phyloP scores from a whole-genome alignment of 2,113 vertebrate genomes.

The Brachyhypopomus occidentalis region DNA sequence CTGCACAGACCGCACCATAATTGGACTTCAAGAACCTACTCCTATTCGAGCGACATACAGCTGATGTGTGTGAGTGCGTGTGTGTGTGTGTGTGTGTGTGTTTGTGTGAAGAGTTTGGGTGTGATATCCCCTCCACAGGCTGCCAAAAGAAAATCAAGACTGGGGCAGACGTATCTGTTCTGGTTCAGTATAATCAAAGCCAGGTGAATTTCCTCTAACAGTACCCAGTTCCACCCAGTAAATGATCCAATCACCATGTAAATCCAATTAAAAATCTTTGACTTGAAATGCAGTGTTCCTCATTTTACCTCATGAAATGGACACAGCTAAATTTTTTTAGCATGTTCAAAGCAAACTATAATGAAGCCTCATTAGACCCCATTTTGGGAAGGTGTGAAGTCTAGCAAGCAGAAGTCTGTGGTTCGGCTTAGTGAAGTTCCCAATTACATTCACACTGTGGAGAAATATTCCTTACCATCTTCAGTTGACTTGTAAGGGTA shows the following conservation, averaged over 20 bases:
- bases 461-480: neutral
- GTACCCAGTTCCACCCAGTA: conserved; percentile 51
- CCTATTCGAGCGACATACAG: neutral
- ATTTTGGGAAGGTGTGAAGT: conserved; percentile 13
- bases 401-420: conserved; percentile 14
- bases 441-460: neutral
- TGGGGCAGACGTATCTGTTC: conserved; percentile 63
- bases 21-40: neutral
- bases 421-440: too few species aligned
- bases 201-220: conserved; percentile 60
- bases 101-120: neutral
- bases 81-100: conserved; percentile 18
- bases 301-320: conserved; percentile 47
- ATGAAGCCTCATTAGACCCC: conserved; percentile 58
- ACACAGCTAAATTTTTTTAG: conserved; percentile 30
- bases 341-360: conserved; percentile 38
- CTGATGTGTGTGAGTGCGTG: neutral
- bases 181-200: conserved; percentile 58
- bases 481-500: neutral
- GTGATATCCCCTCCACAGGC: conserved; percentile 23
- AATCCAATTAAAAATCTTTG: conserved; percentile 65
- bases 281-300: conserved; percentile 61
- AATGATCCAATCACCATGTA: conserved; percentile 64
- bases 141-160: conserved; percentile 54
- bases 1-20: neutral